phyloP scores from a whole-genome alignment of 2,888 invertebrate species.

The Dynastes grantii region DNA sequence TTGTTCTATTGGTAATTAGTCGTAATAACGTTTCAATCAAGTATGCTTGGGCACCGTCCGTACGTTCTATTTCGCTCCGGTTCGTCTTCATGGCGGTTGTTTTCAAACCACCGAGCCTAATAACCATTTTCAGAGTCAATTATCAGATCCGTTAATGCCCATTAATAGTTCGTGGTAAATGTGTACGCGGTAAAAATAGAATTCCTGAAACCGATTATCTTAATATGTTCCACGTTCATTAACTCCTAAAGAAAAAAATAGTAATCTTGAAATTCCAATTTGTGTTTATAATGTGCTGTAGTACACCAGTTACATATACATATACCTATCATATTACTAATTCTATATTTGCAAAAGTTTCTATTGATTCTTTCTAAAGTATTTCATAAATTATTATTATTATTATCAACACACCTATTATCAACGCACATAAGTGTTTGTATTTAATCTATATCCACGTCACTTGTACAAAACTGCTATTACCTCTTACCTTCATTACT shows the following conservation, averaged over 20 bases:
- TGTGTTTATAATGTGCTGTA: too few relatives aligned
- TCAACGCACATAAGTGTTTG: too few relatives aligned
- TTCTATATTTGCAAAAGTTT: too few relatives aligned
- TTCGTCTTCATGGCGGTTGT: conserved; percentile 30
- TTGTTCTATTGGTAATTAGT: conserved; percentile 50
- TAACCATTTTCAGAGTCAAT: conserved; percentile 44
- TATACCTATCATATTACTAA: too few relatives aligned
- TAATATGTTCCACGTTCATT: conserved; percentile 1
- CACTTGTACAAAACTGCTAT: too few relatives aligned
- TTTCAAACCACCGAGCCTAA: conserved; percentile 34
- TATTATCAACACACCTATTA: too few relatives aligned
- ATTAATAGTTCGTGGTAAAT: conserved; percentile 32
- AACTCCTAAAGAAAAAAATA: not conserved
- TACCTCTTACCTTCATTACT: too few relatives aligned
- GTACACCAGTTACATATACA: too few relatives aligned
- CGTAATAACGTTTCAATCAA: conserved; percentile 50
- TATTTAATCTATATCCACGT: too few relatives aligned
- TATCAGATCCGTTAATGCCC: conserved; percentile 30
- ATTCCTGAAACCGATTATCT: conserved; percentile 35
- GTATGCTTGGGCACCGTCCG: conserved; percentile 36
- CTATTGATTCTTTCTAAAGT: too few relatives aligned
- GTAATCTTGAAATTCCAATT: not conserved
- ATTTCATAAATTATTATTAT: too few relatives aligned
- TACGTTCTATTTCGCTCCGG: conserved; percentile 25
- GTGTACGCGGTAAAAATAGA: conserved; percentile 1